Base-by-base conservation (phyloP, 2,797 vertebrate genomes). In the Sphenodon punctatus region DNA sequence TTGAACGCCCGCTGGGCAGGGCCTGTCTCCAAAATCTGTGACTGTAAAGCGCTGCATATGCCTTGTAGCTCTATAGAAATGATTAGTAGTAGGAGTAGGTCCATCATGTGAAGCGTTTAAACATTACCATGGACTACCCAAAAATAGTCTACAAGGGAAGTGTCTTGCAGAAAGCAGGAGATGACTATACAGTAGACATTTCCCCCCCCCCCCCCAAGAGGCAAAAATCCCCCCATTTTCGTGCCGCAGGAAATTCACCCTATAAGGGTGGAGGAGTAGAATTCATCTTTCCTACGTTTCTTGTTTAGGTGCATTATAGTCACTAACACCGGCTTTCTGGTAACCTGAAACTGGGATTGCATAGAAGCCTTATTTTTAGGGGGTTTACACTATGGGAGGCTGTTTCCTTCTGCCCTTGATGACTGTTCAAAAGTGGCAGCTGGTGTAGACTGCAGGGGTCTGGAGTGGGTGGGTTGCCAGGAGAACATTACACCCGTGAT, bases 291-390 rank as follows among this genome's bases (percentile, higher is more conserved):
- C 23, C 67, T 71, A 38, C 36, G 38, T 42, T 39, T 39, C 36
- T 3, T 86, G 51, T n/a, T 60, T 56, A 65, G 51, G 36, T 38
- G 51, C 77, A 70, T 39, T 76, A 59, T 30, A 83, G 38, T 23
- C 61, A 65, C 48, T 36, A 69, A 41, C 23, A 43, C 43, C 15
- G 41, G 46, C 51, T 48, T 65, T 64, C 8, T 4, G 53, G 65
- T 34, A 70, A 36, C 51, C 55, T 36, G 12, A 46, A 41, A 60
- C 75, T 53, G 17, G 45, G 77, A 61, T 3, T 7, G 20, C 51
- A 16, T 3, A 38, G 77, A 46, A 20, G 20, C 1, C 3, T 76
- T 56, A 51, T 14, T 58, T 19, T 36, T 32, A 58, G 32, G 55
- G 58, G 34, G 55, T 23, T 34, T 23, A 45, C 5, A 42, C 13